Evolutionary conservation across 2,113 vertebrate species (phyloP).

Genomic region (Heteronetta atricapilla): DNA sequence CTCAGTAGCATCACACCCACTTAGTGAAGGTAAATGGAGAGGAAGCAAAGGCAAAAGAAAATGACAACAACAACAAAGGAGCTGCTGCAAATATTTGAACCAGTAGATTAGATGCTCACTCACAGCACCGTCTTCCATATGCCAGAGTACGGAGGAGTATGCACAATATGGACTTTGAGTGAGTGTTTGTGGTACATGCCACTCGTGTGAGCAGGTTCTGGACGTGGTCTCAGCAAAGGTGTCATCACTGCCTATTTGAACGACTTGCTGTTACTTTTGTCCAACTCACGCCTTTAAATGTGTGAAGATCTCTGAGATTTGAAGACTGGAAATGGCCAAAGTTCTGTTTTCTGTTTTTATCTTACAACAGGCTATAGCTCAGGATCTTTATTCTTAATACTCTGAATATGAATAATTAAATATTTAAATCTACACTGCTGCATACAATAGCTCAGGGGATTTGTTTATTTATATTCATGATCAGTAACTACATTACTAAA

Average conservation of each 20-base stretch:
- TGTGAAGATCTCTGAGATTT: neutral
- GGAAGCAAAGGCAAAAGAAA: neutral
- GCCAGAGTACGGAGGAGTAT: neutral
- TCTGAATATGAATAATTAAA: neutral
- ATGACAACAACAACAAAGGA: neutral
- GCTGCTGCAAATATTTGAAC: neutral
- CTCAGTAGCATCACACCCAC: neutral
- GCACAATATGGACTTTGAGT: neutral
- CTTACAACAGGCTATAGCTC: neutral
- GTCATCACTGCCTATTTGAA: neutral
- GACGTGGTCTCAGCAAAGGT: neutral
- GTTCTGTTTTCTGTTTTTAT: neutral
- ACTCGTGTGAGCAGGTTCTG: neutral
- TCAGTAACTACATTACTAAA: neutral
- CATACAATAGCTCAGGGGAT: neutral
- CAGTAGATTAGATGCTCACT: neutral
- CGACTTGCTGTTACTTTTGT: neutral
- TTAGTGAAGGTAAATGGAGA: neutral
- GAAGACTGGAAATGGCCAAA: neutral
- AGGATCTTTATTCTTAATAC: neutral
- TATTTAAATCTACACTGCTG: conserved; percentile 4
- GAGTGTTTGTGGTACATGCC: neutral
- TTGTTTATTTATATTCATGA: conserved; percentile 51
- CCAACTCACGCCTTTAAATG: neutral
- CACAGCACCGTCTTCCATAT: accelerated